These are phyloP conservation scores for Suncus etruscus DNA, from an alignment of 2,113 vertebrate species.

Conservation along the genomic window DNA sequence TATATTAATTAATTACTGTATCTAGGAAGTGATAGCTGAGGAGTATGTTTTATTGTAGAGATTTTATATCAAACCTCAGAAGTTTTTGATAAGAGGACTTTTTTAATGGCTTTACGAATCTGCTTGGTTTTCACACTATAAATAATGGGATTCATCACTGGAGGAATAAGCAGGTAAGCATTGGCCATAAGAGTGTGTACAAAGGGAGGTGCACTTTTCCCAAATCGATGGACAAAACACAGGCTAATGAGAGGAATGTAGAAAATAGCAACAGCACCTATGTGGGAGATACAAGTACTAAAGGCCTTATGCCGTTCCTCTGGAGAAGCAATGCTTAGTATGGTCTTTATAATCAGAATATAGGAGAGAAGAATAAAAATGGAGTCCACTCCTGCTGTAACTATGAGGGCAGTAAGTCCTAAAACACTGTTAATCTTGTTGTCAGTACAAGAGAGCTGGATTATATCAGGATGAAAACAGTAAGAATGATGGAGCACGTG, in stretches of 20 bases:
- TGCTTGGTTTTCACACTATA: conserved; percentile 57
- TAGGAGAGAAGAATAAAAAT: conserved; percentile 78
- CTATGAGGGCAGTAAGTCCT: conserved; percentile 71
- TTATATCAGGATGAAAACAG: conserved; percentile 71
- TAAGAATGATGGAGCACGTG: conserved; percentile 71
- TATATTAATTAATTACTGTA: background rate
- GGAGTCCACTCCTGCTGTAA: conserved; percentile 70
- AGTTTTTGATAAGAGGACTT: background rate
- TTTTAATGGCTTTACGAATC: background rate
- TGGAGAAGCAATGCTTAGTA: conserved; percentile 72
- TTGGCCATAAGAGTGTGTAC: conserved; percentile 61
- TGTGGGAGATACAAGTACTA: conserved; percentile 75
- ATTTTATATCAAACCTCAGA: background rate
- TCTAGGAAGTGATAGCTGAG: background rate
- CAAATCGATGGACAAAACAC: conserved; percentile 72
- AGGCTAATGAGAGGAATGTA: conserved; percentile 80
- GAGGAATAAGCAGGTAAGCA: conserved; percentile 65
- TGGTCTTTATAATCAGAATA: conserved; percentile 71
- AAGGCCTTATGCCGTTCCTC: conserved; percentile 72
- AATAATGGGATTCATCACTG: background rate
- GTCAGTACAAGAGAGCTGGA: conserved; percentile 73
- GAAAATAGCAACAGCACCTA: conserved; percentile 75
- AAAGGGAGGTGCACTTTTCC: conserved; percentile 9
- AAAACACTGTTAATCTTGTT: conserved; percentile 68
- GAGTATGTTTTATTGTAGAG: background rate